Percentiles rank a stretch among this genome's conserved stretches.
phyloP scores from a whole-genome alignment of 2,113 vertebrate species.

The Sitta europaea region DNA sequence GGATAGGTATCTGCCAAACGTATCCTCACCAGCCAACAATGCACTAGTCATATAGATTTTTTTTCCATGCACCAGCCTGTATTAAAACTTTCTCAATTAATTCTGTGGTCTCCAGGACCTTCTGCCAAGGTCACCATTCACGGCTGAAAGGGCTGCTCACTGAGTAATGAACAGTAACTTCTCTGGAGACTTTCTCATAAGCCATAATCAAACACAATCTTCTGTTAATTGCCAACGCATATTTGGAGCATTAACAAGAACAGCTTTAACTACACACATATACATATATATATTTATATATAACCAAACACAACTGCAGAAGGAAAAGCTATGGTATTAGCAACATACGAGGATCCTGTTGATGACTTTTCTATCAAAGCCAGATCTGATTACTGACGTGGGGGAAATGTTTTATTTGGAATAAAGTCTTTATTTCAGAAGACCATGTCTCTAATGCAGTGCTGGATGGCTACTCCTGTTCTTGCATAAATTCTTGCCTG shows the following conservation, averaged over 20 bases:
- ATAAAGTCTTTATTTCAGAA: neutral
- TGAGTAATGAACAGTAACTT: conserved; percentile 15
- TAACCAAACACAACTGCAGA: neutral
- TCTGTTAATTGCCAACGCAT: conserved; percentile 25
- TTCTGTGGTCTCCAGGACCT: neutral
- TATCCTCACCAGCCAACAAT: conserved; percentile 50
- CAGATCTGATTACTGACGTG: neutral
- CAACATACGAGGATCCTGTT: neutral
- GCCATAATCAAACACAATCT: conserved; percentile 10
- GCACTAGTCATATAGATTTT: neutral
- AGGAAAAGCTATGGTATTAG: neutral
- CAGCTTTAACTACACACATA: neutral
- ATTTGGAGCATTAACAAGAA: conserved; percentile 17
- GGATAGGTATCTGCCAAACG: conserved; percentile 25
- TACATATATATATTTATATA: neutral
- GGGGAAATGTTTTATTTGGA: conserved; percentile 9
- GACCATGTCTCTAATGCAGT: neutral
- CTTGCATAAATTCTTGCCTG: neutral
- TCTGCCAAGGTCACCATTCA: conserved; percentile 45
- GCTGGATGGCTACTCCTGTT: neutral
- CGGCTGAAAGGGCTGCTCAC: neutral
- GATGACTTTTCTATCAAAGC: neutral
- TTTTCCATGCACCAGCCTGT: conserved; percentile 11
- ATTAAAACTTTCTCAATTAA: conserved; percentile 44
- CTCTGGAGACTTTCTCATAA: conserved; percentile 15